Evolutionary conservation across 2,888 invertebrate species (phyloP), one percentile per base, ranked within the genome.

Genomic region (Cheilosia variabilis): DNA sequence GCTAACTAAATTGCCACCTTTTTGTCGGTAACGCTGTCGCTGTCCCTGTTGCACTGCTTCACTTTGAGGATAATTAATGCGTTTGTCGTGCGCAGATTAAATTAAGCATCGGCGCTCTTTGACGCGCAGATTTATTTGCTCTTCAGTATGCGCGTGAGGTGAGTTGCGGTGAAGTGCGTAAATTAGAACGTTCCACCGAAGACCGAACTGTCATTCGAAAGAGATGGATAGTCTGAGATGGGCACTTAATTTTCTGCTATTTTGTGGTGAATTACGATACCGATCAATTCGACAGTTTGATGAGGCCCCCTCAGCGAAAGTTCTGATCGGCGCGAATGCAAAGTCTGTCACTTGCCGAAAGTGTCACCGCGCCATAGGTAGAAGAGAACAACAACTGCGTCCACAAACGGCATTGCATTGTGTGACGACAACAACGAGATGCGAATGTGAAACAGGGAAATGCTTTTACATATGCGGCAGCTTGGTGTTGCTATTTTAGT

Each of bases 361-460:
- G 41, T 55, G 53, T 65, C 76, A 77, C 53, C 50, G 69, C 45
- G 43, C 1, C 19, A 50, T n/a, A 50, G 22, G 10, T 13, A 50
- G 4, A 17, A 7, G 5, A 22, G 6, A 13, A 5, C 5, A 47
- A n/a, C 52, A 31, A 31, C 31, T 53, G 52, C 53, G 27, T 43
- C 4, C 53, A 7, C 27, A 31, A 31, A 7, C 45, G 27, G 53
- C 52, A 19, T 17, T 62, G 68, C 73, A 75, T 65, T 63, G 69
- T 80, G 37, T 80, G 17, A 47, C 53, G 52, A 52, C 47, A 50
- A 62, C 71, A 55, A 75, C 63, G 43, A 84, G 63, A 86, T 86
- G 81, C 72, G 66, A 81, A 86, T 81, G 81, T 71, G 81, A 81
- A 86, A 86, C 86, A 86, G 86, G 86, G 81, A 86, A 86, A 86